Base-by-base conservation (phyloP, 2,797 vertebrate genomes). In the Monodelphis domestica region DNA sequence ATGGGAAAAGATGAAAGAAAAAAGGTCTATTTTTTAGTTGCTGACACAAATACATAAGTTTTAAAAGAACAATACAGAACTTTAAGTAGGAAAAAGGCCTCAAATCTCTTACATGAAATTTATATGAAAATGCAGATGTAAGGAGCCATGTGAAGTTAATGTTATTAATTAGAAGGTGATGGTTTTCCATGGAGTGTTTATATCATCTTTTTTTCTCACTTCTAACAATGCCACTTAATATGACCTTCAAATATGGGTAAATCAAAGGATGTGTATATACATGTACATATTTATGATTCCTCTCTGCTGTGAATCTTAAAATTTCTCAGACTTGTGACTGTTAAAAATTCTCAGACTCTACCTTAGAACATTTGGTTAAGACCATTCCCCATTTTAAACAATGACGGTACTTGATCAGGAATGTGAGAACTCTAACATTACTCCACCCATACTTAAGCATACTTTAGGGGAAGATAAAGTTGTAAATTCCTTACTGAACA, bases 1-100 rank as follows among this genome's bases (percentile, higher is more conserved):
- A 33, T 92, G 38, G 90, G 4, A 56, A 94, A 52, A 89, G 57
- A 70, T 29, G 45, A 89, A 92, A 87, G 4, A 92, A n/a, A 33
- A 54, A 33, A 70, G n/a, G 6, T 45, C 7, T 24, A 7, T 78
- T 38, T 38, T 70, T 38, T 45, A 78, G 17, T 45, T 78, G 21
- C 6, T 78, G 6, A 45, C 24, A 78, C 24, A 0, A 3, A 17
- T 24, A 24, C n/a, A 45, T 24, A 78, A 38, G 17, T 24, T 38
- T 45, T 78, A 45, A 78, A 45, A 78, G 57, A 38, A n/a, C 24
- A 45, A 45, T 45, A 78, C 38, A 78, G n/a, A 45, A 38, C 17
- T 45, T 78, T 45, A 45, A 45, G 5, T 11, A 45, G 21, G 17
- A 78, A 78, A 78, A 0, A 45, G 17, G 2, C 9, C 6, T 24